These are phyloP conservation scores for Spisula solida DNA, from an alignment of 2,888 invertebrate species.

Conservation along the genomic window DNA sequence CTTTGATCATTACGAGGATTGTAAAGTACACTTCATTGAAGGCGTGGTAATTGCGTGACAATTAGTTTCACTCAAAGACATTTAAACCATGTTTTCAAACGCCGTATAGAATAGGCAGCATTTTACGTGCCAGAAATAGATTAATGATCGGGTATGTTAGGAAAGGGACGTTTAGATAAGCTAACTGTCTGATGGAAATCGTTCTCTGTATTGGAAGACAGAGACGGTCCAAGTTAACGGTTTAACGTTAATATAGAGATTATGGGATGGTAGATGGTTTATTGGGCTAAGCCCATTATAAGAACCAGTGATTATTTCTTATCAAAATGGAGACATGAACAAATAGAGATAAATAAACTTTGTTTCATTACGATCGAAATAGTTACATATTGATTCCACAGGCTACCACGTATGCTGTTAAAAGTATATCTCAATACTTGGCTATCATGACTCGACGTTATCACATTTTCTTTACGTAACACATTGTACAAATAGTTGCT, in stretches of 20 bases:
- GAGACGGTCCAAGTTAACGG: neutral
- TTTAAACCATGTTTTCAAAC: neutral
- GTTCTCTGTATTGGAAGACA: neutral
- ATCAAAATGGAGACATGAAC: neutral
- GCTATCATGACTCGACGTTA: no score
- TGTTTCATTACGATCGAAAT: neutral
- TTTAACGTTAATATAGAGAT: neutral
- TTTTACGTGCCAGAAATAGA: slow-evolving; percentile 9
- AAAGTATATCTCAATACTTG: no score
- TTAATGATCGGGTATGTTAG: neutral
- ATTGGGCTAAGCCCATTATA: neutral
- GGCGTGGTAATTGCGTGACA: slow-evolving; percentile 1
- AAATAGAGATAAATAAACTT: neutral
- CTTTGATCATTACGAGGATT: neutral
- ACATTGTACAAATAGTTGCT: no score
- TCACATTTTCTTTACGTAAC: no score
- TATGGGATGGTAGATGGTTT: slow-evolving; percentile 11
- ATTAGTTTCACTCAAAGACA: slow-evolving; percentile 21
- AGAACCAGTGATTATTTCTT: neutral
- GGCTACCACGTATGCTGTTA: neutral
- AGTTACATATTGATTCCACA: neutral
- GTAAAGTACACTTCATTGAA: slow-evolving; percentile 6
- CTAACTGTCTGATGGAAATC: neutral
- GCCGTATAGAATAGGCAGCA: neutral
- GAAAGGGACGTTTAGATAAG: slow-evolving; percentile 4